These are phyloP conservation scores for Aplodontia rufa DNA, from an alignment of 2,113 vertebrate species.

Conservation along the genomic window DNA sequence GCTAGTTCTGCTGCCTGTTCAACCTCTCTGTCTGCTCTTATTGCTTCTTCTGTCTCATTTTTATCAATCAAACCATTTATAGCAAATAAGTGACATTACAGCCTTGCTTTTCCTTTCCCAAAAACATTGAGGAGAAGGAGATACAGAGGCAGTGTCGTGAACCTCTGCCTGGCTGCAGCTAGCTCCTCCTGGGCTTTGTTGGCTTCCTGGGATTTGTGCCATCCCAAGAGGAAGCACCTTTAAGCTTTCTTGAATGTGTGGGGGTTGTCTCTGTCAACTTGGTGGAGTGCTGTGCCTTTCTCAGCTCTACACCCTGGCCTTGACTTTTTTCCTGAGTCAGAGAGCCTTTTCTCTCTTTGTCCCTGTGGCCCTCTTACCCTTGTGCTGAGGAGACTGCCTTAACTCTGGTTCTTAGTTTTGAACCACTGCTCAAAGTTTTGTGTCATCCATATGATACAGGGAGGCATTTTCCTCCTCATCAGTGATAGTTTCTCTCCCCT, in stretches of 20 bases:
- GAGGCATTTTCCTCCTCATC: neutral
- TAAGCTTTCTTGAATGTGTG: neutral
- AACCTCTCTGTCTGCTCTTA: neutral
- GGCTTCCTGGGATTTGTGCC: neutral
- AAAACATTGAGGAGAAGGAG: neutral
- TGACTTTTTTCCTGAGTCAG: neutral
- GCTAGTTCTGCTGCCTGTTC: neutral
- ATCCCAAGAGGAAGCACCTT: neutral
- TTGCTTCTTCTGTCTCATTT: neutral
- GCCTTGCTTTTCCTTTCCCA: neutral
- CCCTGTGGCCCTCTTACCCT: neutral
- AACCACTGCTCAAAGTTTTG: neutral
- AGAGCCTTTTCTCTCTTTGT: neutral
- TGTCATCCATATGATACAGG: neutral
- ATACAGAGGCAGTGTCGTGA: neutral
- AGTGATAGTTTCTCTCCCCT: neutral
- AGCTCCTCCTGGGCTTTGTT: neutral
- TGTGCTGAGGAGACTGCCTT: neutral
- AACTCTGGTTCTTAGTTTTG: neutral
- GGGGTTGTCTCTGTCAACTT: neutral
- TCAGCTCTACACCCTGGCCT: neutral
- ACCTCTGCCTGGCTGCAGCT: neutral
- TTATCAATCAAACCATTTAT: neutral
- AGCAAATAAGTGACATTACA: neutral
- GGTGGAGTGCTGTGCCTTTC: neutral